Percentiles rank a stretch among this genome's conserved stretches.
These are phyloP conservation scores for Sebastiscus albofasciatus DNA, from an alignment of 2,797 vertebrate species.

Conservation along the genomic window DNA sequence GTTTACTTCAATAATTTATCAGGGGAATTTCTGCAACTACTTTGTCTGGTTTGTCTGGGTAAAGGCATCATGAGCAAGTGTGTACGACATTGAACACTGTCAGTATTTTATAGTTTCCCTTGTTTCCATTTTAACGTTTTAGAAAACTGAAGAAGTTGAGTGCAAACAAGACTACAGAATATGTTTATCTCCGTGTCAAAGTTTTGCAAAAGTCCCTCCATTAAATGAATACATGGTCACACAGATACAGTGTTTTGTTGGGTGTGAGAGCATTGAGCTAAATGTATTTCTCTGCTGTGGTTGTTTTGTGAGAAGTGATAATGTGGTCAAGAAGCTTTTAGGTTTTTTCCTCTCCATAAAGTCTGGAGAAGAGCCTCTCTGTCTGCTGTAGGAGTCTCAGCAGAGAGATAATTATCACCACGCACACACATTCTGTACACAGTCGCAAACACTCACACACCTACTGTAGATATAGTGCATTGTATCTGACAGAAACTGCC, in stretches of 20 bases:
- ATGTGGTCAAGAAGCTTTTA: conserved; percentile 28
- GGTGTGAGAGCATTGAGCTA: neutral
- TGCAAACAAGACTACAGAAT: neutral
- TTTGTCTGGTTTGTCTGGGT: neutral
- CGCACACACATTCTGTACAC: neutral
- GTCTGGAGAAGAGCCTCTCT: conserved; percentile 1
- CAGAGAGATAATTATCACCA: neutral
- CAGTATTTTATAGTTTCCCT: neutral
- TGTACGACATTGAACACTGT: neutral
- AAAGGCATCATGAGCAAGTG: neutral
- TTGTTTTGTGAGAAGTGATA: conserved; percentile 23
- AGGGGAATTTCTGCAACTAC: neutral
- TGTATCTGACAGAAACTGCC: neutral
- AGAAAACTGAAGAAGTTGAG: neutral
- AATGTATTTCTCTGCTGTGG: neutral
- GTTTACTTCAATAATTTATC: conserved; percentile 16
- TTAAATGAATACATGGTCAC: neutral
- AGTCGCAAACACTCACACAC: neutral
- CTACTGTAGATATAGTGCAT: neutral
- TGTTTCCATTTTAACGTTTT: neutral
- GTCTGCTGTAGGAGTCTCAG: conserved; percentile 17
- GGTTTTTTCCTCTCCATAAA: conserved; percentile 19
- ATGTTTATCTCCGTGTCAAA: neutral
- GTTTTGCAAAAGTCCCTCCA: neutral
- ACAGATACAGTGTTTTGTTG: neutral